These are phyloP conservation scores for Luehdorfia chinensis DNA, from an alignment of 1,140 invertebrate species.

Conservation along the genomic window DNA sequence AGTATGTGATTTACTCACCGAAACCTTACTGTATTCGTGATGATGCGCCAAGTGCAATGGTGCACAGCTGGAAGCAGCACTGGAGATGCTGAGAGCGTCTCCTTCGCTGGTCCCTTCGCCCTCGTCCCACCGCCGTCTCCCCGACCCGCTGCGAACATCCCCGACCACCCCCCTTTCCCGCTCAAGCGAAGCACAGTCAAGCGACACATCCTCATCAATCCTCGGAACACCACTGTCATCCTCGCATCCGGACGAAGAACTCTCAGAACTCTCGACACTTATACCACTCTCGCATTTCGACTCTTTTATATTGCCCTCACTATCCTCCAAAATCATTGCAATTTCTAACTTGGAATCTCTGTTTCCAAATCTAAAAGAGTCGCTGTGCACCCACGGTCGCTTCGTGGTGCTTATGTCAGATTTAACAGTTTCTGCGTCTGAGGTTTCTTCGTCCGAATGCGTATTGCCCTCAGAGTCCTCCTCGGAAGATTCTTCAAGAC, in stretches of 20 bases:
- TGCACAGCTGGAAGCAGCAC: conserved; percentile 64
- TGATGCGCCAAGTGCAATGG: conserved; percentile 58
- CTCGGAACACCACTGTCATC: conserved; percentile 60
- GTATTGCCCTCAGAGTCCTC: conserved; percentile 56
- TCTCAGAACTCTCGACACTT: conserved; percentile 47
- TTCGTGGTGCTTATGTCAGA: conserved; percentile 58
- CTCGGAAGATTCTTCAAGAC: conserved; percentile 60
- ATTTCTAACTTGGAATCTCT: conserved; percentile 29
- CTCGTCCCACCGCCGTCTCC: conserved; percentile 68
- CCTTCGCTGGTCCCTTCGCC: conserved; percentile 60
- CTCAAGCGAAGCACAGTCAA: conserved; percentile 71
- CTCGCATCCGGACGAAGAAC: conserved; percentile 51
- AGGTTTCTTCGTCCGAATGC: conserved; percentile 58
- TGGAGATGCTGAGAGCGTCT: conserved; percentile 65
- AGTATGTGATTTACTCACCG: conserved; percentile 42
- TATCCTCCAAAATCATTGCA: conserved; percentile 40
- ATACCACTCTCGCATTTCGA: conserved; percentile 60
- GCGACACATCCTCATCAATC: conserved; percentile 51
- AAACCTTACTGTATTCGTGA: conserved; percentile 67
- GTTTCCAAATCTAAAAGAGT: conserved; percentile 59
- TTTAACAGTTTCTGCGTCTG: conserved; percentile 63
- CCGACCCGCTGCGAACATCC: conserved; percentile 74
- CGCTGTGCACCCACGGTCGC: conserved; percentile 63
- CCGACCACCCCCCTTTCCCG: conserved; percentile 52
- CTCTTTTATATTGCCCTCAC: conserved; percentile 25